Evolutionary conservation across 2,888 invertebrate genomes (phyloP).

Genomic region (Trissolcus brochymenae): DNA sequence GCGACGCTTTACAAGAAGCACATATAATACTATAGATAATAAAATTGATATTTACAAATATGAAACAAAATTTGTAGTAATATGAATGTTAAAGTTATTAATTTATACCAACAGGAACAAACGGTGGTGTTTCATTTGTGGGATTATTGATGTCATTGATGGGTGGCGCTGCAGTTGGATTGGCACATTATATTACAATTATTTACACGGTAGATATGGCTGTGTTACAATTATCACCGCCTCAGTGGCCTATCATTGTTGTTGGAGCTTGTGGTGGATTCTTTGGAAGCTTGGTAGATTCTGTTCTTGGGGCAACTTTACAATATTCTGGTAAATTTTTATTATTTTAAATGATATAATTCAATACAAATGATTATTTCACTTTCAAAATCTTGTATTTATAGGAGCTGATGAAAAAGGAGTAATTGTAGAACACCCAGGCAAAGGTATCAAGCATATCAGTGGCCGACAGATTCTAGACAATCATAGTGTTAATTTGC

Average conservation of each 20-base stretch:
- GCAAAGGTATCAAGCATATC: slow-evolving; percentile 84
- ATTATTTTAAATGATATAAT: background rate
- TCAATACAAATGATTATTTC: background rate
- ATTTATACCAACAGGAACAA: slow-evolving; percentile 82
- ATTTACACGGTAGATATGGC: slow-evolving; percentile 81
- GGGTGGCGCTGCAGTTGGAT: slow-evolving; percentile 85
- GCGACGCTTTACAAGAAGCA: too few species aligned
- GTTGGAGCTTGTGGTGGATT: slow-evolving; percentile 86
- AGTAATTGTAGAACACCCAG: slow-evolving; percentile 84
- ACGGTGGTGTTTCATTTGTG: slow-evolving; percentile 87
- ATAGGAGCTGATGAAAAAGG: slow-evolving; percentile 84
- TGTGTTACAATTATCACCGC: slow-evolving; percentile 80
- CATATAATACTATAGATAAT: too few species aligned
- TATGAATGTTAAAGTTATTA: too few species aligned
- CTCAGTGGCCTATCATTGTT: slow-evolving; percentile 88
- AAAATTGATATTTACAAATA: too few species aligned
- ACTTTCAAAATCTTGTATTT: background rate
- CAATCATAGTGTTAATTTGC: slow-evolving; percentile 92
- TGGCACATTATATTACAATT: slow-evolving; percentile 83
- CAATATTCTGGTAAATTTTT: slow-evolving; percentile 86
- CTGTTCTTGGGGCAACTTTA: slow-evolving; percentile 88
- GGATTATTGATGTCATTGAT: slow-evolving; percentile 81
- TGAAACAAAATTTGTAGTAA: too few species aligned
- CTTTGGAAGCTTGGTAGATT: slow-evolving; percentile 89
- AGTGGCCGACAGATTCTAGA: slow-evolving; percentile 86